Evolutionary conservation across 2,888 invertebrate species (phyloP), one percentile per base, ranked within the genome.

Genomic region (Acleris cristana): DNA sequence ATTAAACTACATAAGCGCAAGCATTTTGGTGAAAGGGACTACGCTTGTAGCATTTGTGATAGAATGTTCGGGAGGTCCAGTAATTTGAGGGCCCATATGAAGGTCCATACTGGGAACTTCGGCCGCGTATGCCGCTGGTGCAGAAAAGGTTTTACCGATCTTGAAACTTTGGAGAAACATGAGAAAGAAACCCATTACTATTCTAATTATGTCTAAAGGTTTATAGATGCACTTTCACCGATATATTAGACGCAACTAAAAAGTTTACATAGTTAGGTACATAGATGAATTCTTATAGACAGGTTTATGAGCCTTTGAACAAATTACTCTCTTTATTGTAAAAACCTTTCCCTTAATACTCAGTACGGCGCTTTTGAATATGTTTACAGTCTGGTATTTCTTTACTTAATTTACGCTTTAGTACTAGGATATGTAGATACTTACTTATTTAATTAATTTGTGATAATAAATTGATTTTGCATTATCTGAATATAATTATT

Each of bases 21-120:
- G 49, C 94, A 94, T 80, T 88, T 84, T 19, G 91, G 90, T 0
- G 90, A 92, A 2, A 91, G 87, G 12, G 85, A 88, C 14, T 94
- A 94, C 65, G 81, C 84, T 1, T 95, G 95, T 69, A 93, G 93
- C 49, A 83, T 94, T n/a, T 95, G 95, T 64, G 89, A 90, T 0
- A 90, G 86, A 53, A 86, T 85, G 73, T 93, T 94, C 55, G 89
- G 93, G 0, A 89, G 94, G 49, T 93, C 94, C 8, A 94, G 94
- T 53, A 90, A 90, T 64, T 64, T 90, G 3, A 71, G 89, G 5
- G 79, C 84, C 0, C 90, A 90, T 72, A 87, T 90, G 83, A 89
- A 87, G 63, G 83, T 89, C 0, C 90, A 90, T 64, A 86, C 85
- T 0, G 90, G 90, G 0, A 73, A 71, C 1, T 72, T 79, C 0